Conservation (phyloP, 2,888 invertebrate species). For the Latheticus oryzae region DNA sequence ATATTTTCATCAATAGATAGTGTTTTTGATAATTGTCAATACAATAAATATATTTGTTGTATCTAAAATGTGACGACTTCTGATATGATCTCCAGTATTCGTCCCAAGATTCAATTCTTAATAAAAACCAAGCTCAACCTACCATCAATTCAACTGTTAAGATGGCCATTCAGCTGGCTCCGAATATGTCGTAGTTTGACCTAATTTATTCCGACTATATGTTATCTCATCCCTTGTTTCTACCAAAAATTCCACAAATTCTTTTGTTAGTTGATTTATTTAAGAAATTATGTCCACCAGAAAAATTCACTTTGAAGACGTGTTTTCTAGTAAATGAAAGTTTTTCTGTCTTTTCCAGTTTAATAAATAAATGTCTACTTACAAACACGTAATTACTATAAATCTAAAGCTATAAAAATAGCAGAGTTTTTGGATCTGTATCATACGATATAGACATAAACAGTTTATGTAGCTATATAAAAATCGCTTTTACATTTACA, state of each 20-base stretch:
- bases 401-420: conserved; percentile 7
- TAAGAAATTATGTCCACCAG: conserved; percentile 9
- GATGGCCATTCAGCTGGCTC: too few species aligned
- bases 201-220: conserved; percentile 16
- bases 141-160: too few species aligned
- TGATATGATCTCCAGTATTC: too few species aligned
- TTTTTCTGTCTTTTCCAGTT: conserved; percentile 1
- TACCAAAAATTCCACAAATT: conserved; percentile 24
- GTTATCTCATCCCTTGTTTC: conserved; percentile 15
- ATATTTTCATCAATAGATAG: too few species aligned
- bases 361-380: conserved; percentile 17
- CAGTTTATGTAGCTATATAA: conserved; percentile 18
- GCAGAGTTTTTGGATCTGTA: conserved; percentile 7
- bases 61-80: too few species aligned
- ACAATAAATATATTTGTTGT: too few species aligned
- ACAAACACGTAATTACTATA: conserved; percentile 7
- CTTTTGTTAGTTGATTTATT: conserved; percentile 17
- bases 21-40: too few species aligned
- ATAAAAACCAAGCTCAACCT: too few species aligned
- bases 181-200: conserved; percentile 12
- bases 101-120: too few species aligned
- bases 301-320: conserved; percentile 4
- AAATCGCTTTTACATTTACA: conserved; percentile 24
- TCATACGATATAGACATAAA: conserved; percentile 12
- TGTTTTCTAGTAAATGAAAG: conserved; percentile 4